Evolutionary conservation across 2,888 invertebrate species (phyloP).

Genomic region (Choreutis nemorana): DNA sequence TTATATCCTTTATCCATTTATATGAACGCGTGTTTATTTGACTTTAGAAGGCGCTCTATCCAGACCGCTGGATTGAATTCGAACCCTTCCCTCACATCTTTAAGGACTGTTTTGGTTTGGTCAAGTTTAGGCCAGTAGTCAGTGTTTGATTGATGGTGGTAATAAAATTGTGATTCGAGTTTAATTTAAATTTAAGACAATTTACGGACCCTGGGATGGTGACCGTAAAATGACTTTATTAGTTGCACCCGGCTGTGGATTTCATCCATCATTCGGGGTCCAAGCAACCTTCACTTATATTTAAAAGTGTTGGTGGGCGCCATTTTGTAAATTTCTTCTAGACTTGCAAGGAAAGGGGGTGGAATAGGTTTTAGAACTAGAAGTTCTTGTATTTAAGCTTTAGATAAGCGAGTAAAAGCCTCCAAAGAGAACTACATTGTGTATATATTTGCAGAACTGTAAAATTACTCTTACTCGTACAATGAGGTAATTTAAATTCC

Average conservation of each 20-base stretch:
- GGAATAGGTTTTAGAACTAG: too few species aligned
- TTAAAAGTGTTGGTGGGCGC: too few species aligned
- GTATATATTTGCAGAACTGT: too few species aligned
- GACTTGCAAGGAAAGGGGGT: too few species aligned
- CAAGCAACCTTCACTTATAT: background rate
- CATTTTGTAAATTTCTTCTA: too few species aligned
- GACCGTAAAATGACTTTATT: conserved; percentile 57
- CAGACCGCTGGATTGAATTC: conserved; percentile 23
- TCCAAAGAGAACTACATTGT: too few species aligned
- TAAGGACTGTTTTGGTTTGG: conserved; percentile 33
- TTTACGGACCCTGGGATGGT: conserved; percentile 48
- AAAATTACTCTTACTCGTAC: too few species aligned
- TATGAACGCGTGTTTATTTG: conserved; percentile 58
- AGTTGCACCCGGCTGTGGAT: conserved; percentile 32
- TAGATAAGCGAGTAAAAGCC: too few species aligned
- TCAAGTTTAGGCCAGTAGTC: conserved; percentile 26
- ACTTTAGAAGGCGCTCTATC: conserved; percentile 40
- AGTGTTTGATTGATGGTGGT: conserved; percentile 62
- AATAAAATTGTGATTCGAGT: conserved; percentile 64
- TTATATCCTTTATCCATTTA: conserved; percentile 56
- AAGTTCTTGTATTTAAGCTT: too few species aligned
- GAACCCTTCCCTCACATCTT: conserved; percentile 20
- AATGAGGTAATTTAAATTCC: too few species aligned
- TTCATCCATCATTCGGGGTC: conserved; percentile 25
- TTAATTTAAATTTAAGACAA: conserved; percentile 66